Base-by-base conservation (phyloP, 2,888 invertebrate genomes). In the Ennomos quercinarius region DNA sequence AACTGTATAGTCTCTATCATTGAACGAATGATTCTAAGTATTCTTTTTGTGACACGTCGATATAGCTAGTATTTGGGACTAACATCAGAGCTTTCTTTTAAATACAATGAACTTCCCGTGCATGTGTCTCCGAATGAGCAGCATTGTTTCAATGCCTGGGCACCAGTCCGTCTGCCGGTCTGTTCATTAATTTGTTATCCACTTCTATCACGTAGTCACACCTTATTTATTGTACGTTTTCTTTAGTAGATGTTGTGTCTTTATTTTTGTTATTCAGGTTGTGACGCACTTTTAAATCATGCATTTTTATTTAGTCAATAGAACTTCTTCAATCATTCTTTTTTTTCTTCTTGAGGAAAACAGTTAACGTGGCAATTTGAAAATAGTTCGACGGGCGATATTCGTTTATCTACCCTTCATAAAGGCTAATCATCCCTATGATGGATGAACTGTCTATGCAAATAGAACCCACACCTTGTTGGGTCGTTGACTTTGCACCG, bases 401-500 rank as follows among this genome's bases (percentile, higher is more conserved):
- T 42, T 41, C 34, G 13, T 10, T 17, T 56, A 57, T 62, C 55
- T 57, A 57, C 56, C 56, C 55, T 54, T 44, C 35, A 45, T 53
- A 54, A 46, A 36, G 12, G 40, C 37, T 52, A 61, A 64, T 59
- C 61, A 64, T 64, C 68, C 73, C 72, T 68, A 41, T 72, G 72
- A 72, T 76, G 62, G 70, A 73, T 73, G 65, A 56, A 35, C 57
- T 59, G 55, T 60, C 47, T 61, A 67, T 67, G 62, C 63, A 69
- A 64, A 61, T 68, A 70, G 64, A 73, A 67, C 74, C 69, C 70
- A 70, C 73, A 72, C 76, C 72, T 71, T 70, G 63, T 13, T 42
- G 68, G 77, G 76, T 67, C 76, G 62, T 74, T 78, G 79, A 79
- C 77, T 67, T 57, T 41, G 49, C 51, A 51, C 64, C 54, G 67